Evolutionary conservation across 2,113 vertebrate species (phyloP).

Genomic region (Cyphomyrus discorhynchus): DNA sequence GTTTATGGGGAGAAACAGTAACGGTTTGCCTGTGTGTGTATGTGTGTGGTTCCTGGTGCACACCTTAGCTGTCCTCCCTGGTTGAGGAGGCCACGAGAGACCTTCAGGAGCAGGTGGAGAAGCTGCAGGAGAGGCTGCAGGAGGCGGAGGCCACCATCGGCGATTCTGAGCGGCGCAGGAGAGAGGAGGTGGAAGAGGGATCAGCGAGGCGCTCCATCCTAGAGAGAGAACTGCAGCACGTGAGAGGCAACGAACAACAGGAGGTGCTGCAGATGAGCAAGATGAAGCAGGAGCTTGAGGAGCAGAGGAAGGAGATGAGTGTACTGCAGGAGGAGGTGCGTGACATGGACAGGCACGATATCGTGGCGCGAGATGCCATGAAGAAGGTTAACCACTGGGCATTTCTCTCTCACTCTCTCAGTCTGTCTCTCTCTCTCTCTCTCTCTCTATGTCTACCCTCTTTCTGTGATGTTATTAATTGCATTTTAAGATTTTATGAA

Average conservation of each 20-base stretch:
- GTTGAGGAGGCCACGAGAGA: conserved; percentile 55
- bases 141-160: conserved; percentile 45
- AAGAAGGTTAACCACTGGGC: conserved; percentile 41
- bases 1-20: neutral
- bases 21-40: neutral
- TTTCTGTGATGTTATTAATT: conserved; percentile 19
- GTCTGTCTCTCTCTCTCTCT: neutral
- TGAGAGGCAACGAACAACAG: conserved; percentile 60
- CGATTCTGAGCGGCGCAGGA: conserved; percentile 54
- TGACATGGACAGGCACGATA: neutral
- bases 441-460: conserved; percentile 15
- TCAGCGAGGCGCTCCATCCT: conserved; percentile 56
- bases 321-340: conserved; percentile 70
- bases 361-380: conserved; percentile 46
- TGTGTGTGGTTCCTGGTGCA: neutral
- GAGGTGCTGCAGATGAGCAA: conserved; percentile 66
- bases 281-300: conserved; percentile 53
- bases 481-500: conserved; percentile 27
- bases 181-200: conserved; percentile 58
- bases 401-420: neutral
- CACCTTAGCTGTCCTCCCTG: conserved; percentile 57
- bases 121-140: conserved; percentile 57
- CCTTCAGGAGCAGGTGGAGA: conserved; percentile 51
- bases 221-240: conserved; percentile 53
- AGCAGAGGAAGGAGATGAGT: conserved; percentile 56